Evolutionary conservation across 2,113 vertebrate genomes (phyloP), one percentile per base, ranked within the genome.

Genomic region (Odontophorus gujanensis): DNA sequence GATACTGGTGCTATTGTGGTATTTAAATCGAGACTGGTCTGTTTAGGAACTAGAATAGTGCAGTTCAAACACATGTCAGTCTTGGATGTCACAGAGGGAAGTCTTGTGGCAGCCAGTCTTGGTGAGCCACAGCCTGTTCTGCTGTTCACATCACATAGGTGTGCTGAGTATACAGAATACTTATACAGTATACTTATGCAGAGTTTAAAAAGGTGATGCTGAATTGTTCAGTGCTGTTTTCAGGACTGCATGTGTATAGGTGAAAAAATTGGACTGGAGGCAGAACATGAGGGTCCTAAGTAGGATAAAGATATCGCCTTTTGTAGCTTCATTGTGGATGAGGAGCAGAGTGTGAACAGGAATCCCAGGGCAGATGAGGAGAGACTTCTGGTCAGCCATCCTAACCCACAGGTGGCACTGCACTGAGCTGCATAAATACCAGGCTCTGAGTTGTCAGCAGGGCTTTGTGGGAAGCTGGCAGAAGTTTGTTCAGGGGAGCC

Each of bases 311-410:
- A 8, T 28, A 32, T 9, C 28, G 38, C 30, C n/a, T 82, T 30
- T 43, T 30, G 17, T 1, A 28, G 9, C 48, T 53, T 66, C 9
- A 1, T 14, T 36, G 51, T 1, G 0, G 30, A 26, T 19, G 6
- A 53, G 10, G 7, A 22, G 24, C 9, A 62, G 14, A 25, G 8
- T 8, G 7, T 4, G 26, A 14, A 11, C 22, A 42, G 36, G 45
- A 69, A 38, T 43, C 8, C 55, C 69, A 53, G 57, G 48, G 32
- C 62, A 85, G 25, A 55, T 21, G 12, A 63, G 48, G 43, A 55
- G 53, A 65, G 22, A 25, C 24, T 85, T 75, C 26, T 28, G 11
- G 32, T 34, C 43, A 24, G 6, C 15, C 10, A 24, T 9, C 3
- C 40, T 43, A 18, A 66, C 32, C 34, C 71, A 30, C 24, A 36